Conservation (phyloP, 2,113 vertebrate genomes). For the Corvus cornix region DNA sequence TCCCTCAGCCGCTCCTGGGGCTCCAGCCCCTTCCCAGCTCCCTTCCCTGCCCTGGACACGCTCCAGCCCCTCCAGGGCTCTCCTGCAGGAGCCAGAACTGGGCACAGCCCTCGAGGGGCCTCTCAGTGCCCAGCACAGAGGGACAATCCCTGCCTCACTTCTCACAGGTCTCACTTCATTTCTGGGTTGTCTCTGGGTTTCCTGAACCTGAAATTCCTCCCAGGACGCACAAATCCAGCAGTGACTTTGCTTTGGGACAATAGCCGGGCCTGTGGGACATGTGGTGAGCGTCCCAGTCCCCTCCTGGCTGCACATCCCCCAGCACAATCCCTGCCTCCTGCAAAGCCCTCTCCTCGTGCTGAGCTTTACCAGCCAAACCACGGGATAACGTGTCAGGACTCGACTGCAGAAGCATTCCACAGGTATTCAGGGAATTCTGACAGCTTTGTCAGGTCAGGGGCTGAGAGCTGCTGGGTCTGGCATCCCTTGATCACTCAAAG, state of each 20-base stretch:
- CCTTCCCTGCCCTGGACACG: too few species aligned
- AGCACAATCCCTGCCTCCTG: background rate
- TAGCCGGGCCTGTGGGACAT: fast-evolving
- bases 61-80: background rate
- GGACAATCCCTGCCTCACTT: background rate
- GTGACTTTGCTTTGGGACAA: background rate
- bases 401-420: background rate
- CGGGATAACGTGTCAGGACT: background rate
- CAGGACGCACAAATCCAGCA: fast-evolving
- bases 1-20: background rate
- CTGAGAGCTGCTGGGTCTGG: background rate
- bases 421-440: conserved; percentile 2
- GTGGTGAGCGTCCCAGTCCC: fast-evolving
- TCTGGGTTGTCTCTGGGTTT: background rate
- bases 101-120: background rate
- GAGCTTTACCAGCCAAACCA: background rate
- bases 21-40: background rate
- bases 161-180: background rate
- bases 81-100: background rate
- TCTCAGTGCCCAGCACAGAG: background rate
- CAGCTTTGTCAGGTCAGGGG: background rate
- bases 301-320: fast-evolving
- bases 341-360: background rate
- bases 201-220: background rate
- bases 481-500: background rate